Base-by-base conservation (phyloP, 2,113 vertebrate genomes). In the Hipposideros armiger region DNA sequence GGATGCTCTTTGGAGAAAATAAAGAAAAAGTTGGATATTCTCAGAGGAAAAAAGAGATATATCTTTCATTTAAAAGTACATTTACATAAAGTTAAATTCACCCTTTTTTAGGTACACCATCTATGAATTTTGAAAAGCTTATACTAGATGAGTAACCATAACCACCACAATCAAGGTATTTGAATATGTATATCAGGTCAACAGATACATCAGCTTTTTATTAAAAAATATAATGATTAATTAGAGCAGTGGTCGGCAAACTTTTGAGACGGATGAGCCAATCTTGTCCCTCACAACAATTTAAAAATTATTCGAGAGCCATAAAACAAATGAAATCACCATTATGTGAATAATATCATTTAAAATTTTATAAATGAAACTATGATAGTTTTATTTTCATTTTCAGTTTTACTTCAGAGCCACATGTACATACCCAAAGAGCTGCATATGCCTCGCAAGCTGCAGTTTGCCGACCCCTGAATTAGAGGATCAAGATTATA, bases 401-500 rank as follows among this genome's bases (percentile, higher is more conserved):
- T 36, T 36, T 36, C 36, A 36, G 36, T 36, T 36, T 36, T 36
- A 36, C 36, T 36, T 36, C 36, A 36, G 36, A 36, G 36, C 36
- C 36, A 36, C 36, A 36, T 36, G 36, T 36, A 36, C 36, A 36
- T 36, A 36, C 36, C 36, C 36, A 36, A 36, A 36, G 36, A 36
- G 36, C 36, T 36, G 36, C 36, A 36, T 36, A 36, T 36, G 36
- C 36, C 36, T 36, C 36, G 36, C 36, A 36, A 36, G 36, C 36
- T 36, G 36, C 36, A 36, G 36, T 36, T 36, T 36, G 36, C 36
- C 36, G 36, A 36, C 36, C 36, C 36, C 36, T 36, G 36, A 36
- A 97, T 98, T 96, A 97, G 86, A 66, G 76, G 94, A 81, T 97
- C 98, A 97, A 97, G 91, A 98, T 97, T 95, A 96, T 95, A 97